Base-by-base conservation (phyloP, 2,888 invertebrate species). In the Stratiomys singularior region DNA sequence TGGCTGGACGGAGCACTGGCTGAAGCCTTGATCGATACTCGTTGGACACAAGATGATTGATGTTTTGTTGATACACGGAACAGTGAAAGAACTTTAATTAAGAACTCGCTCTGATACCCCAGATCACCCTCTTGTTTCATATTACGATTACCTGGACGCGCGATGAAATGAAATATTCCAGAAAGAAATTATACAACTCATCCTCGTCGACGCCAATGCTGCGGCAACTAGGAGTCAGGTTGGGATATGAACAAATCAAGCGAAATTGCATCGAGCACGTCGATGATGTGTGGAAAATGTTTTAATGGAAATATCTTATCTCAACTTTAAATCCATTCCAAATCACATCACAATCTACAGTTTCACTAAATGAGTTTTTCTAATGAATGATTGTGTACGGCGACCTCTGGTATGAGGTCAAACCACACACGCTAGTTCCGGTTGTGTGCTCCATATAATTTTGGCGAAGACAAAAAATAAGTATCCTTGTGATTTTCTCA, bases 11-110 rank as follows among this genome's bases (percentile, higher is more conserved):
- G 18, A 1, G 30, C 67, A 30, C 67, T 23, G n/a, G 27, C 27
- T 44, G 63, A 74, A 74, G 56, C 25, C 60, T 60, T 60, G n/a
- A 18, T 25, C 23, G 23, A 60, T 60, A 60, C 60, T 60, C 30
- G 30, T 28, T 58, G 69, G 74, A 74, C 66, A 60, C 25, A 28
- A 46, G 58, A 77, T 79, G 79, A 79, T 79, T 77, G 79, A 79
- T 79, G 79, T 63, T 77, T 77, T 79, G 79, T 76, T 79, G 63
- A 63, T 77, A 74, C 58, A 67, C 58, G 67, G 67, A 18, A 18
- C 44, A 67, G 44, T 67, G 67, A 58, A 77, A 76, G 64, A 71
- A 71, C 72, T 77, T 77, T 79, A 79, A 79, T 79, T 79, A 79
- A 79, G 77, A 79, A 76, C 76, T 79, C 69, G 74, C 60, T 58